Conservation (phyloP, 2,888 invertebrate genomes). For the Alviniconcha strummeri region DNA sequence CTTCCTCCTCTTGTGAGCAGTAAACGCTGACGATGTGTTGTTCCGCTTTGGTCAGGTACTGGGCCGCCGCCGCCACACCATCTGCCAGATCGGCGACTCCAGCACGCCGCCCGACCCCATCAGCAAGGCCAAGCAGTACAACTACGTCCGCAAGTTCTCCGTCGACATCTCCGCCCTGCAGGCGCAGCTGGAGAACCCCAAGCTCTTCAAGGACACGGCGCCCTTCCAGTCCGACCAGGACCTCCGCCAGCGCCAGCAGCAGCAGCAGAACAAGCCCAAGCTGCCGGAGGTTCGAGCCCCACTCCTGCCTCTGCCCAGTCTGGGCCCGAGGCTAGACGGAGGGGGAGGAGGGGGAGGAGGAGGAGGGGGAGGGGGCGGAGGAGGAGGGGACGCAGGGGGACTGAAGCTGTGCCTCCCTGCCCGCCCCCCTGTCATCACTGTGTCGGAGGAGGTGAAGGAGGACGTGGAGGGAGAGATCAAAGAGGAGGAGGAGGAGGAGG, state of each 20-base stretch:
- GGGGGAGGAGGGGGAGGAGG: slow-evolving; percentile 15
- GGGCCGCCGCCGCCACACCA: slow-evolving; percentile 63
- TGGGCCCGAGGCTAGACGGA: slow-evolving; percentile 23
- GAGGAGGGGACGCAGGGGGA: background rate
- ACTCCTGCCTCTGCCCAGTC: slow-evolving; percentile 31
- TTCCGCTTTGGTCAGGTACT: slow-evolving; percentile 51
- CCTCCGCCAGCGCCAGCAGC: slow-evolving; percentile 37
- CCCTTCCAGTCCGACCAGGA: slow-evolving; percentile 61
- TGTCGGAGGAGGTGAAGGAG: slow-evolving; percentile 38
- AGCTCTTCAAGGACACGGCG: slow-evolving; percentile 55
- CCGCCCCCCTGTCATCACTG: slow-evolving; percentile 43
- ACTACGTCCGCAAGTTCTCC: slow-evolving; percentile 71
- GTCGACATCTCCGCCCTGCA: slow-evolving; percentile 71
- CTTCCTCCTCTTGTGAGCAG: no score
- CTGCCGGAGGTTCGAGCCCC: slow-evolving; percentile 28
- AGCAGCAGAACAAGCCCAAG: slow-evolving; percentile 8
- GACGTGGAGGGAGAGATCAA: slow-evolving; percentile 26
- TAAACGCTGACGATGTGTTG: no score
- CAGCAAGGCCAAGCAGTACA: slow-evolving; percentile 62
- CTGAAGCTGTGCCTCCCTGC: slow-evolving; percentile 30
- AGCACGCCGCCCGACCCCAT: slow-evolving; percentile 37
- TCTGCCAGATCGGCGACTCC: slow-evolving; percentile 63
- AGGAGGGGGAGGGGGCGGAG: slow-evolving; percentile 7
- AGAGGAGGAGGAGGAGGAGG: slow-evolving; percentile 16
- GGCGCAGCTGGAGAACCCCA: slow-evolving; percentile 71